Evolutionary conservation across 1,140 invertebrate genomes (phyloP), one percentile per base, ranked within the genome.

Genomic region (Laodelphax striatellus): DNA sequence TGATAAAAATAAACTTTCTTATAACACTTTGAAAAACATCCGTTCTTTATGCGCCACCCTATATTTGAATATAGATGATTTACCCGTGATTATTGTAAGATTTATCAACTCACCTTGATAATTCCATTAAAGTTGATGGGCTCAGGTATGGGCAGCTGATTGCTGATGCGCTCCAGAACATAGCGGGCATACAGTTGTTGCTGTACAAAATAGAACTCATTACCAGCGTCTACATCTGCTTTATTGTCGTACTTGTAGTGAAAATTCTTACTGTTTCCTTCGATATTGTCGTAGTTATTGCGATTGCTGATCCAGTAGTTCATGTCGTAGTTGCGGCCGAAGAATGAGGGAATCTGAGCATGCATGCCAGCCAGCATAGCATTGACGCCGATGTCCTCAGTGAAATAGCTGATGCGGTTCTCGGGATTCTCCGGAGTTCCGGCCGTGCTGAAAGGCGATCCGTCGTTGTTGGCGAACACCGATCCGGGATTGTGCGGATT

Each of bases 311-410:
- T 43, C 2, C 70, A 16, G 10, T 61, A 63, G 53, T 70, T 70
- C 57, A 76, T 68, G 9, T 70, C 66, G 28, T 71, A 69, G 24
- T 70, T 68, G 44, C 76, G 67, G 76, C 77, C 80, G 72, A 73
- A 73, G 2, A 80, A 78, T 52, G 70, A 74, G 43, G 79, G 72
- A 34, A 75, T 59, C 64, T 79, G 76, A 70, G 75, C 76, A 69
- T 74, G 78, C 67, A 50, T 4, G 3, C 46, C 46, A 11, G 77
- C 80, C 65, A 85, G 84, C 70, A 80, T 84, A 5, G 78, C 74
- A 64, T 85, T 86, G 38, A 84, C 71, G 22, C 82, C 84, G 64
- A 86, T 77, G 66, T 86, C 84, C 71, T 86, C 83, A 21, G 79
- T 78, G 67, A 83, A 85, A 65, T 86, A 87, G 60, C 79, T 76